Conservation (phyloP, 2,113 vertebrate species). For the Rhadina sibilatrix region DNA sequence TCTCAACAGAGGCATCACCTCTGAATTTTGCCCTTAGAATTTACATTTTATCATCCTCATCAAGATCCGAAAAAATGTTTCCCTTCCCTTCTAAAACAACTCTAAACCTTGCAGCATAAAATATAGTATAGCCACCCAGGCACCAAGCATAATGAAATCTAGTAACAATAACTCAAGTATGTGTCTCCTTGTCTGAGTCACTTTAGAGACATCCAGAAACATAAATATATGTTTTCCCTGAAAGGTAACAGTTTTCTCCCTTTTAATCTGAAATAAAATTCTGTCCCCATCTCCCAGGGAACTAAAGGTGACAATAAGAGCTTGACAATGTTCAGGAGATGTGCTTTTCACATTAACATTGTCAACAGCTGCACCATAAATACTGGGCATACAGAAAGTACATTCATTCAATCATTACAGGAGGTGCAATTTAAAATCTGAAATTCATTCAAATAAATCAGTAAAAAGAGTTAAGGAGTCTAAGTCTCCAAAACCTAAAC, state of each 20-base stretch:
- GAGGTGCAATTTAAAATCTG: slow-evolving; percentile 51
- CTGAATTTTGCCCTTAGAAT: slow-evolving; percentile 52
- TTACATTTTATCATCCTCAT: slow-evolving; percentile 55
- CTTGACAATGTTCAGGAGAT: slow-evolving; percentile 61
- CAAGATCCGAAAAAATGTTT: slow-evolving; percentile 19
- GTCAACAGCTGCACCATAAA: slow-evolving; percentile 57
- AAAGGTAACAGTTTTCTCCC: slow-evolving; percentile 63
- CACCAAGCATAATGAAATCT: slow-evolving; percentile 62
- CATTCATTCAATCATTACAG: slow-evolving; percentile 61
- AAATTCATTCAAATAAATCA: slow-evolving; percentile 62
- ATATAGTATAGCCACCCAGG: slow-evolving; percentile 55
- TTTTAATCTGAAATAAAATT: slow-evolving; percentile 70
- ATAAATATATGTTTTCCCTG: slow-evolving; percentile 67
- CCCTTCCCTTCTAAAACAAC: slow-evolving; percentile 16
- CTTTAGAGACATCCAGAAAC: slow-evolving; percentile 63
- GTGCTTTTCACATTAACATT: slow-evolving; percentile 66
- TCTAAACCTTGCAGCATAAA: slow-evolving; percentile 55
- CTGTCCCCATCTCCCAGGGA: slow-evolving; percentile 60
- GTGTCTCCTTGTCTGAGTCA: slow-evolving; percentile 64
- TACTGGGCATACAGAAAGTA: slow-evolving; percentile 23
- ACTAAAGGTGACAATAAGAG: slow-evolving; percentile 67
- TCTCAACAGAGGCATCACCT: not conserved
- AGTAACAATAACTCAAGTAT: slow-evolving; percentile 64
- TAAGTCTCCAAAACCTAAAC: slow-evolving; percentile 16
- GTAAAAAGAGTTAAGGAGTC: slow-evolving; percentile 30